Percentiles rank a stretch among this genome's conserved stretches.
Evolutionary conservation across 2,797 vertebrate species (phyloP).

Genomic region (Acipenser ruthenus): DNA sequence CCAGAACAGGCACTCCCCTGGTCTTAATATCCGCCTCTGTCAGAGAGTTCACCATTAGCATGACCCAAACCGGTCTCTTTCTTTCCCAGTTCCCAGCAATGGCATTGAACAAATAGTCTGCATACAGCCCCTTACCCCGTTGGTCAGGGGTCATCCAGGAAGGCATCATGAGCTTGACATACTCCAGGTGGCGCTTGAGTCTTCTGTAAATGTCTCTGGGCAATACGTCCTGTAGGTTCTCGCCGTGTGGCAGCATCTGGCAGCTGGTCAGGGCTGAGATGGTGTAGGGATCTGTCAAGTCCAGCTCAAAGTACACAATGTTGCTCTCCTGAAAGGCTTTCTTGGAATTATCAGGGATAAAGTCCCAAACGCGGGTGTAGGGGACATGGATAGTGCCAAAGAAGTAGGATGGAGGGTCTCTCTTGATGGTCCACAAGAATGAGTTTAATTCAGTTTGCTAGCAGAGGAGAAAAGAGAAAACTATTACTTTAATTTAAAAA

Average conservation of each 20-base stretch:
- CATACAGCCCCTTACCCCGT: constrained; percentile 75
- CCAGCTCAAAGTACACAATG: constrained; percentile 79
- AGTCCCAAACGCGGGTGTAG: constrained; percentile 80
- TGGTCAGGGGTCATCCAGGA: constrained; percentile 85
- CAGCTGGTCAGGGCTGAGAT: constrained; percentile 76
- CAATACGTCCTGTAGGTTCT: constrained; percentile 78
- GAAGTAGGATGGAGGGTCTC: constrained; percentile 78
- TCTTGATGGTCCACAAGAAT: constrained; percentile 84
- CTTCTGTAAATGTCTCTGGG: constrained; percentile 70
- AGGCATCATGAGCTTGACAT: constrained; percentile 81
- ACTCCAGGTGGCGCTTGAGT: constrained; percentile 77
- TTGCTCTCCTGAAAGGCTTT: constrained; percentile 80
- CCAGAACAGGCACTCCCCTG: constrained; percentile 70
- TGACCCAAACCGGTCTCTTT: constrained; percentile 82
- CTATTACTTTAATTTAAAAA: too few species aligned
- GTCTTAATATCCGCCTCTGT: constrained; percentile 79
- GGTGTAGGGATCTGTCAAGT: constrained; percentile 78
- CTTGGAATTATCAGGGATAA: constrained; percentile 80
- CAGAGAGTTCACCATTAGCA: constrained; percentile 85
- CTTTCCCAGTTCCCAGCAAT: constrained; percentile 84
- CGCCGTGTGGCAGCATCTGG: constrained; percentile 74
- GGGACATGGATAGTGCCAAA: constrained; percentile 85
- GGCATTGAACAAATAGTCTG: constrained; percentile 81
- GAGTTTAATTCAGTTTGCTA: constrained; percentile 83
- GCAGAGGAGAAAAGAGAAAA: constrained; percentile 3